Base-by-base conservation (phyloP, 1,140 invertebrate genomes). In the Muscidifurax raptorellus region DNA sequence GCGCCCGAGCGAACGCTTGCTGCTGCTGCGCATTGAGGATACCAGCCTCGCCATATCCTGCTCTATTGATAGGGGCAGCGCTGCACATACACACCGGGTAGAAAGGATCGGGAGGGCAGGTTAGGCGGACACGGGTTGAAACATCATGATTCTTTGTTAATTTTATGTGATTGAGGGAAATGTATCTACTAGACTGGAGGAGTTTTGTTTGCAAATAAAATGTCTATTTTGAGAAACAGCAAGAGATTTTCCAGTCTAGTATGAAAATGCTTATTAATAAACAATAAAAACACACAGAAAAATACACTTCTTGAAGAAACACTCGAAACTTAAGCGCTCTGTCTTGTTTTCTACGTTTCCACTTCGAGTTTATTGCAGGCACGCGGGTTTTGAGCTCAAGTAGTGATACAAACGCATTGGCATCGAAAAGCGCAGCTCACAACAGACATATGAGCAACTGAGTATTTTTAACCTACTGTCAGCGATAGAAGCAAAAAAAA, bases 41-140 rank as follows among this genome's bases (percentile, higher is more conserved):
- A 94, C 82, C 72, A 94, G 87, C 69, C 92, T 91, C 12, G 92
- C 93, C 89, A 95, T 92, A 75, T 94, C 92, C 89, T 93, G 93
- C 86, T 94, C 94, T 90, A 94, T 93, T 36, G 91, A 93, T 40
- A 91, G 86, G 9, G 94, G 94, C 28, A 95, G 89, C 88, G 91
- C 93, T 93, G 88, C 87, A 89, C 87, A 88, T 85, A 64, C 36
- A 87, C 84, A 30, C 64, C 85, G 85, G 86, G 87, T 86, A 87
- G 25, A 47, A 25, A 76, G 32, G 36, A 80, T 27, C 47, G 32
- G 78, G 25, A 36, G 6, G 22, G n/a, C 44, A 77, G 30, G 15
- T 59, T 18, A 59, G 52, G 5, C 52, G 18, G 18, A 7, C 18
- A 18, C 52, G 1, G 6, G 15, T 59, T 59, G 52, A 7, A 59